phyloP scores from a whole-genome alignment of 1,140 invertebrate species.

The Radopholus similis region DNA sequence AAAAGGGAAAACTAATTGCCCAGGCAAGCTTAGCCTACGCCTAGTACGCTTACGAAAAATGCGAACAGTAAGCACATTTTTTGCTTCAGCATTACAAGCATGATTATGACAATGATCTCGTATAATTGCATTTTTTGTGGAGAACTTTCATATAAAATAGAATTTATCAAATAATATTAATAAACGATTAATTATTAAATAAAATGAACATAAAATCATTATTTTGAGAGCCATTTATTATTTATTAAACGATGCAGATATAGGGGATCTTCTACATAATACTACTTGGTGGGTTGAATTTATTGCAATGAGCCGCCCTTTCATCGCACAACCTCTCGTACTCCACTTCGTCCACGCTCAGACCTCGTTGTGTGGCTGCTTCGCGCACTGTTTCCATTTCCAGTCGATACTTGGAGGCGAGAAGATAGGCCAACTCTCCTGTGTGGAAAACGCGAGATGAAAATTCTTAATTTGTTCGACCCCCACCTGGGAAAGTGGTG shows the following conservation, averaged over 20 bases:
- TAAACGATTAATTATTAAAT: background rate
- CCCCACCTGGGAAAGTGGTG: background rate
- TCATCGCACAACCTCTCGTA: slow-evolving; percentile 74
- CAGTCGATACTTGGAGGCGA: slow-evolving; percentile 98
- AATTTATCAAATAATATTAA: background rate
- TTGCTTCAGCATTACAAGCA: too few relatives aligned
- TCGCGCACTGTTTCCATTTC: slow-evolving; percentile 92
- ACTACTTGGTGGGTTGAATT: too few relatives aligned
- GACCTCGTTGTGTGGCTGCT: slow-evolving; percentile 91
- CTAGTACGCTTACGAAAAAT: too few relatives aligned
- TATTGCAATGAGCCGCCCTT: background rate
- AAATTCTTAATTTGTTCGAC: background rate
- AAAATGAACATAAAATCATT: background rate
- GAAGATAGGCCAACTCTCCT: slow-evolving; percentile 87
- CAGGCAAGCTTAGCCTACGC: too few relatives aligned
- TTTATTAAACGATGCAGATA: too few relatives aligned
- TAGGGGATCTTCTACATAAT: too few relatives aligned
- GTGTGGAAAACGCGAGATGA: background rate
- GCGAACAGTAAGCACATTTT: too few relatives aligned
- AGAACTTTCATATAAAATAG: too few relatives aligned
- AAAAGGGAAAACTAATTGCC: too few relatives aligned
- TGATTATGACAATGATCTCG: too few relatives aligned
- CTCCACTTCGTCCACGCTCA: slow-evolving; percentile 77
- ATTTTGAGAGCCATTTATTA: too few relatives aligned
- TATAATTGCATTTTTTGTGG: too few relatives aligned